Percentiles rank a stretch among this genome's conserved stretches.
phyloP scores from a whole-genome alignment of 1,140 invertebrate genomes.

The Homarus americanus region DNA sequence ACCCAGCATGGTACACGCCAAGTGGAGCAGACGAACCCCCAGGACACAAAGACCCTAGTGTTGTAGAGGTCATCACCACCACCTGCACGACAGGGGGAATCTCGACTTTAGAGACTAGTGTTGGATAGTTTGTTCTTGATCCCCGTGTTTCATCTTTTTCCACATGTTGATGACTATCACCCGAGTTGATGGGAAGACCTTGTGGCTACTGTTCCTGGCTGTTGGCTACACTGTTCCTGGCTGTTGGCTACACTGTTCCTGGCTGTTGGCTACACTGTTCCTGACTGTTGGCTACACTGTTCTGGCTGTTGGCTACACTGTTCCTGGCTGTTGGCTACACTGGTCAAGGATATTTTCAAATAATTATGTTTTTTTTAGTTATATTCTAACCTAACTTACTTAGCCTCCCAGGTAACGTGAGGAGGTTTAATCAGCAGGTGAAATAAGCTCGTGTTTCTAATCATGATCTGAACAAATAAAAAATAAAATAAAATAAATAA shows the following conservation, averaged over 20 bases:
- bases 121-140: background rate
- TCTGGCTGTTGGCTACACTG: background rate
- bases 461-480: too few relatives aligned
- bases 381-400: too few relatives aligned
- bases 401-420: too few relatives aligned
- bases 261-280: background rate
- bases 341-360: background rate
- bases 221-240: background rate
- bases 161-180: background rate
- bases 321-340: background rate
- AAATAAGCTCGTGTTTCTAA: too few relatives aligned
- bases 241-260: background rate
- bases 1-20: background rate
- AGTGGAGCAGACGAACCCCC: background rate
- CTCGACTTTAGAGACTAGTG: background rate
- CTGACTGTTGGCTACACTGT: background rate
- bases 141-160: background rate
- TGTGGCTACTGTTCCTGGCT: background rate
- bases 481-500: too few relatives aligned
- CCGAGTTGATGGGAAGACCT: background rate
- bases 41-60: background rate
- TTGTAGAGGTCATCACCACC: background rate
- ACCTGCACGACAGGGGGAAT: background rate
- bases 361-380: too few relatives aligned
- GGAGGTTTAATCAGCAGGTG: too few relatives aligned